Evolutionary conservation across 2,797 vertebrate genomes (phyloP).

Genomic region (Nyctibius grandis): DNA sequence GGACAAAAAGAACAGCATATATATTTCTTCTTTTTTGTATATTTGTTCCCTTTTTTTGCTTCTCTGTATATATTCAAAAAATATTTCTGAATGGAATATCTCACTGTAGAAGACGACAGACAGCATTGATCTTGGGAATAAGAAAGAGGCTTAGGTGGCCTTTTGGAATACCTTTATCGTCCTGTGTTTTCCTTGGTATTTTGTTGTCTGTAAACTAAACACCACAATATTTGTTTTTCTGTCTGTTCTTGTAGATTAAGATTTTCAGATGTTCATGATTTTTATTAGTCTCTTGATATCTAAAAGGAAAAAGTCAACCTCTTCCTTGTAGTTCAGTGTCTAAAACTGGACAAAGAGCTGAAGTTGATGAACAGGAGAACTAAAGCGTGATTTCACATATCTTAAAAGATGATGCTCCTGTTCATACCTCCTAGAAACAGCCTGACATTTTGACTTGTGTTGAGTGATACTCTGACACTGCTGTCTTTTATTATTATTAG

Average conservation of each 20-base stretch:
- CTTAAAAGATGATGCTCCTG: neutral
- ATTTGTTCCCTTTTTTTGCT: neutral
- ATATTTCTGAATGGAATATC: neutral
- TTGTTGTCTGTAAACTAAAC: neutral
- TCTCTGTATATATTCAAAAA: neutral
- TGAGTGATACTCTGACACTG: neutral
- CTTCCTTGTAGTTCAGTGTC: neutral
- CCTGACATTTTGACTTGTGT: neutral
- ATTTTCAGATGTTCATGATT: neutral
- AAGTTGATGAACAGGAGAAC: neutral
- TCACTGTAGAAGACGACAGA: neutral
- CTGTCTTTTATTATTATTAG: neutral
- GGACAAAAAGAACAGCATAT: neutral
- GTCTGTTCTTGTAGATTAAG: neutral
- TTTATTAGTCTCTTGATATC: neutral
- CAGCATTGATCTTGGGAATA: neutral
- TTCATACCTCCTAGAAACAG: neutral
- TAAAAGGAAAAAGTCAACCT: neutral
- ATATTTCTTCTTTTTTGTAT: neutral
- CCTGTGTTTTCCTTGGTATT: neutral
- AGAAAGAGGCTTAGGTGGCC: neutral
- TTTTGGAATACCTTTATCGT: neutral
- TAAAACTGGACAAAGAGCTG: neutral
- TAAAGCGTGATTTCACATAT: neutral
- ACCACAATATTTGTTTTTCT: neutral